These are phyloP conservation scores for Tetropium fuscum DNA, from an alignment of 2,888 invertebrate species.

Conservation along the genomic window DNA sequence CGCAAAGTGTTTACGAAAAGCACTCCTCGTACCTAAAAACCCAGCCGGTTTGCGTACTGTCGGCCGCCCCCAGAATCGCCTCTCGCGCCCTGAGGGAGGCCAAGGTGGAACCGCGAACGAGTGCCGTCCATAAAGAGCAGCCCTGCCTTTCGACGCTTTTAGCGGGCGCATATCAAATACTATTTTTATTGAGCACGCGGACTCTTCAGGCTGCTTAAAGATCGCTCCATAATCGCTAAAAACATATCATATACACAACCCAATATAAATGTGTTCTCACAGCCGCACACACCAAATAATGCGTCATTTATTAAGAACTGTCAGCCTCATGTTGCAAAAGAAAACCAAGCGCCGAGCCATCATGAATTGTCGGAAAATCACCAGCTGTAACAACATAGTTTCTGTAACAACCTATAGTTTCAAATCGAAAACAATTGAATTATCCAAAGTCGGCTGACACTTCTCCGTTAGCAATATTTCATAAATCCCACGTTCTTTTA, in stretches of 20 bases:
- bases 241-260: slow-evolving; percentile 57
- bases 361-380: slow-evolving; percentile 1
- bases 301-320: slow-evolving; percentile 57
- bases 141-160: background rate
- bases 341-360: slow-evolving; percentile 33
- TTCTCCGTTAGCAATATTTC: no score
- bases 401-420: no score
- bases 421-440: no score
- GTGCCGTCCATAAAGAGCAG: background rate
- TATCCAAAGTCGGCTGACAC: no score
- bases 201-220: slow-evolving; percentile 53
- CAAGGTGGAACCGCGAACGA: background rate
- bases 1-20: background rate
- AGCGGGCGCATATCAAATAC: background rate
- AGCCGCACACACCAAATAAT: slow-evolving; percentile 63
- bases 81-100: background rate
- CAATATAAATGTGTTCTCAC: slow-evolving; percentile 59
- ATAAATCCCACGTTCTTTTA: no score
- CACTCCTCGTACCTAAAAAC: background rate
- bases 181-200: slow-evolving; percentile 21
- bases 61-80: background rate
- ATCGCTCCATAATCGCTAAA: slow-evolving; percentile 51
- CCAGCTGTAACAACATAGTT: background rate
- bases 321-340: slow-evolving; percentile 58
- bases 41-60: background rate